Evolutionary conservation across 2,113 vertebrate species (phyloP).

Genomic region (Phylloscopus trochilus): DNA sequence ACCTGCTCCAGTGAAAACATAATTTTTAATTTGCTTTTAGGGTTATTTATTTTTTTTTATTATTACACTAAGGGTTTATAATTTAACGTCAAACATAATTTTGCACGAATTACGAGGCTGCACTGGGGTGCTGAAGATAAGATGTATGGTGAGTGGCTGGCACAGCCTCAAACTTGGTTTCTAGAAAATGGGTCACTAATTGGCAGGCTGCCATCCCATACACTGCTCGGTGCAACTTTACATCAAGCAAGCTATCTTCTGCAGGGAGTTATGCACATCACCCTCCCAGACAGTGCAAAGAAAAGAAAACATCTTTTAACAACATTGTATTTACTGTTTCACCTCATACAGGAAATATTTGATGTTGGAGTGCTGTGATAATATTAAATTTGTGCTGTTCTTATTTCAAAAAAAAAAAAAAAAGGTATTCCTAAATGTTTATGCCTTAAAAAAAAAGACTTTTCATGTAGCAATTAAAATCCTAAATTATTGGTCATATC

Average conservation of each 20-base stretch:
- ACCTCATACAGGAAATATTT: neutral
- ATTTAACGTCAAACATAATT: slow-evolving; percentile 83
- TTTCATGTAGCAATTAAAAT: slow-evolving; percentile 53
- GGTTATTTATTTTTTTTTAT: slow-evolving; percentile 82
- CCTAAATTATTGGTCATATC: slow-evolving; percentile 53
- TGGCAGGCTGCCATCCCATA: slow-evolving; percentile 70
- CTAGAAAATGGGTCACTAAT: slow-evolving; percentile 78
- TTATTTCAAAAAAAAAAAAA: neutral
- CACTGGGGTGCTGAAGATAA: slow-evolving; percentile 73
- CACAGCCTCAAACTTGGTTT: slow-evolving; percentile 66
- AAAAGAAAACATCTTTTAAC: neutral
- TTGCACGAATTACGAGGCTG: slow-evolving; percentile 75
- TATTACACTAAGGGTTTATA: slow-evolving; percentile 81
- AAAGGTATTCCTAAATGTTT: neutral
- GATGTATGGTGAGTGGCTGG: slow-evolving; percentile 68
- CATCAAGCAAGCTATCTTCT: slow-evolving; percentile 46
- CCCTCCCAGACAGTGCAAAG: neutral
- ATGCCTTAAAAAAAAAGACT: neutral
- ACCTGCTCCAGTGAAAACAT: slow-evolving; percentile 82
- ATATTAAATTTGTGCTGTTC: neutral
- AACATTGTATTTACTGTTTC: neutral
- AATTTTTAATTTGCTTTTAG: slow-evolving; percentile 83
- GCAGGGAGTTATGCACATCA: slow-evolving; percentile 17
- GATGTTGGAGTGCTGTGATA: neutral
- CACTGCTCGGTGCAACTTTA: slow-evolving; percentile 49